These are phyloP conservation scores for Abrostola tripartita DNA, from an alignment of 2,888 invertebrate species.

Conservation along the genomic window DNA sequence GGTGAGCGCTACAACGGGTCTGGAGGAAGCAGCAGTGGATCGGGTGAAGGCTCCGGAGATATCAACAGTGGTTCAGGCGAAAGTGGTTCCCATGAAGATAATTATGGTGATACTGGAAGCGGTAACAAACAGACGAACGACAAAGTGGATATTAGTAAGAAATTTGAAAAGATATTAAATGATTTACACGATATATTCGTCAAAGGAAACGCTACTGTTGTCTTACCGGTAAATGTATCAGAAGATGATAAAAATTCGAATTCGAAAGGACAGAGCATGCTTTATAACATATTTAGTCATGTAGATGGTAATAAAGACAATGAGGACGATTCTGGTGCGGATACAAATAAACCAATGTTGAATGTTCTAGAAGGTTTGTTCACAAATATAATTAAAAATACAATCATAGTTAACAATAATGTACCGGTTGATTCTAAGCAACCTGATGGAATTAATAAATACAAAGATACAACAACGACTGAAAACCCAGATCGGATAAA, in stretches of 20 bases:
- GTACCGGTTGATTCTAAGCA: conserved; percentile 6
- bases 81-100: not conserved
- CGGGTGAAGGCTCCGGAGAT: not conserved
- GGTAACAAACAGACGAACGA: not conserved
- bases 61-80: not conserved
- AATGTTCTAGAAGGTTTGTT: conserved; percentile 38
- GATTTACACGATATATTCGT: conserved; percentile 39
- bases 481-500: not conserved
- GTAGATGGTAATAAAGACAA: conserved; percentile 11
- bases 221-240: not conserved
- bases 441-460: not conserved
- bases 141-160: conserved; percentile 10
- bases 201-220: conserved; percentile 27
- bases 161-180: conserved; percentile 29
- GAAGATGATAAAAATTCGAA: conserved; percentile 13
- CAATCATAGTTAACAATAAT: conserved; percentile 34
- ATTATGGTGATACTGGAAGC: not conserved
- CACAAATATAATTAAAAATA: conserved; percentile 42
- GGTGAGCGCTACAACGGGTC: too few species aligned
- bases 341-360: conserved; percentile 21
- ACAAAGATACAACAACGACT: not conserved
- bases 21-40: not conserved
- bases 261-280: conserved; percentile 3
- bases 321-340: conserved; percentile 1
- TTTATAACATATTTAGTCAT: conserved; percentile 24